Evolutionary conservation across 2,113 vertebrate species (phyloP), one percentile per base, ranked within the genome.

Genomic region (Hucho hucho): DNA sequence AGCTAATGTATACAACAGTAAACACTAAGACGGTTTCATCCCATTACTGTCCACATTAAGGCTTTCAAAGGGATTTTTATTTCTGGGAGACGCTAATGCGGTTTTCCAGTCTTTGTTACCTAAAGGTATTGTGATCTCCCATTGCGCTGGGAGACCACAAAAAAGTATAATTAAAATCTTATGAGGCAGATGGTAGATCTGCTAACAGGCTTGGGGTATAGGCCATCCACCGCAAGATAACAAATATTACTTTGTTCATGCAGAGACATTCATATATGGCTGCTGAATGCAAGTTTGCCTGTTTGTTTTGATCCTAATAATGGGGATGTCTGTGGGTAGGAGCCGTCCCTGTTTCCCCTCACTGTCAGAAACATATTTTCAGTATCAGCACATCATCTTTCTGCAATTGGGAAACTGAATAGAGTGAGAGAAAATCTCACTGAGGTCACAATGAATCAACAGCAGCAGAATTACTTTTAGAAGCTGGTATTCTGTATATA

Each of bases 281-380:
- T 70, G 47, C 25, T 53, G 43, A 14, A n/a, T 16, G 64, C 69
- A 72, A 74, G 84, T 70, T 49, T 70, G 81, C 1, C 64, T 77
- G 80, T 76, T 80, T 83, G 28, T 0, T 56, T 47, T 78, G 65
- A 83, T 90, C 64, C 37, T 75, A 81, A 82, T 84, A 37, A 69
- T 79, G 79, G 47, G 83, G 84, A 84, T 89, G 81, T 78, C 78
- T 85, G 85, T 77, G 83, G 67, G 77, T 65, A 64, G 68, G 64
- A 67, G 64, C 26, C 11, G 25, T 18, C 64, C 61, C 24, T 24
- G 28, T 76, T 84, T 86, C 63, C 74, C 29, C 69, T 14, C 87
- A 87, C 26, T 84, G 81, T 87, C 86, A 75, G 26, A 64, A 37
- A 61, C 47, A 59, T 24, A 64, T 64, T 70, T 37, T 22, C 59